These are phyloP conservation scores for Scaptomyza hsui DNA, from an alignment of 1,140 invertebrate genomes.

Conservation along the genomic window DNA sequence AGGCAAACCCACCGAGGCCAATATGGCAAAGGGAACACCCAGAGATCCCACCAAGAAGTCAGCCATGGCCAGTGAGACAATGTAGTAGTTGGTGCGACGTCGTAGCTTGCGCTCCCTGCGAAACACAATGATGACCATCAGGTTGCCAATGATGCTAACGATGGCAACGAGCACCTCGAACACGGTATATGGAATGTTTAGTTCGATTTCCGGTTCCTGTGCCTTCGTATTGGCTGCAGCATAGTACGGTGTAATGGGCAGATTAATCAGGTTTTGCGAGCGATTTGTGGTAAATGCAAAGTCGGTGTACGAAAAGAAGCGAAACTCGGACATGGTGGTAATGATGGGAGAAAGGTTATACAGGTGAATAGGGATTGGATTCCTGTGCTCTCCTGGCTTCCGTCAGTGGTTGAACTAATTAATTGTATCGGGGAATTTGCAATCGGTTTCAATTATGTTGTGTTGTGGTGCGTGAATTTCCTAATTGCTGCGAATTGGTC, in stretches of 20 bases:
- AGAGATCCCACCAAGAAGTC: slow-evolving; percentile 92
- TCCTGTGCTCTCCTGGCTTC: background rate
- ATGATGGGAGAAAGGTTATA: background rate
- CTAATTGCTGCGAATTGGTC: slow-evolving; percentile 62
- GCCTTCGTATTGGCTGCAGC: slow-evolving; percentile 34
- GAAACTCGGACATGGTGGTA: slow-evolving; percentile 77
- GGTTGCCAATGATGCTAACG: slow-evolving; percentile 92
- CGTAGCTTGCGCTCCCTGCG: slow-evolving; percentile 90
- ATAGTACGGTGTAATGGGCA: slow-evolving; percentile 59
- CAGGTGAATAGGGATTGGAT: background rate
- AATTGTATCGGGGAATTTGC: background rate
- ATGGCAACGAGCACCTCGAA: slow-evolving; percentile 92
- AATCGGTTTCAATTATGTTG: slow-evolving; percentile 62
- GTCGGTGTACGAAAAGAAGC: slow-evolving; percentile 71
- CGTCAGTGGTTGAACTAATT: background rate
- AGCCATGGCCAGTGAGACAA: slow-evolving; percentile 93
- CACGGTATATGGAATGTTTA: slow-evolving; percentile 82
- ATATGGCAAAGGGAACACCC: slow-evolving; percentile 93
- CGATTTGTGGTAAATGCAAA: slow-evolving; percentile 59
- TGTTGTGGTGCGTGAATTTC: slow-evolving; percentile 45
- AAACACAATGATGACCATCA: slow-evolving; percentile 93
- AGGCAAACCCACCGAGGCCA: slow-evolving; percentile 89
- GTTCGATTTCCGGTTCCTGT: slow-evolving; percentile 53
- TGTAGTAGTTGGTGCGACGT: slow-evolving; percentile 95
- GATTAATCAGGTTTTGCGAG: slow-evolving; percentile 56